phyloP scores from a whole-genome alignment of 2,888 invertebrate genomes.

The Ophion ventricosus region DNA sequence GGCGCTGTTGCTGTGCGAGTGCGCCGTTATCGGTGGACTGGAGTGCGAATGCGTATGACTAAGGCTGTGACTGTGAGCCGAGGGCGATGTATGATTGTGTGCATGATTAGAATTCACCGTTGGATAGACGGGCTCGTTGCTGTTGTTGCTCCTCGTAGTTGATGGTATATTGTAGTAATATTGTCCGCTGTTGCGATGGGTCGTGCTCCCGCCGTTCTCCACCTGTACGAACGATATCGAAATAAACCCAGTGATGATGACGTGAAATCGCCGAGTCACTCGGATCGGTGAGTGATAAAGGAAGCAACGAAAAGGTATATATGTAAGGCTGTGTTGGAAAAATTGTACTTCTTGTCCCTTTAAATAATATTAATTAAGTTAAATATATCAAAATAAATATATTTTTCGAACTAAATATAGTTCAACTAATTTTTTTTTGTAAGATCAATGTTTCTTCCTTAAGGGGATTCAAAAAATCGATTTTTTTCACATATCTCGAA shows the following conservation, averaged over 20 bases:
- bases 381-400: no score
- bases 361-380: background rate
- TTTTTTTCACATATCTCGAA: no score
- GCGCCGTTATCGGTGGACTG: constrained; percentile 79
- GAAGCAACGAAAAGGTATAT: background rate
- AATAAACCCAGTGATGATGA: constrained; percentile 52
- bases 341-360: background rate
- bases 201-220: constrained; percentile 83
- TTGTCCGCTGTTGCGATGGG: constrained; percentile 84
- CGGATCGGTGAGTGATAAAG: background rate
- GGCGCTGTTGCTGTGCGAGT: constrained; percentile 81
- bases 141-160: constrained; percentile 77
- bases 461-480: no score
- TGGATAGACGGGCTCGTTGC: constrained; percentile 70
- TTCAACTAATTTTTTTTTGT: no score
- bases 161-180: constrained; percentile 85
- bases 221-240: constrained; percentile 72
- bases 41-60: constrained; percentile 80
- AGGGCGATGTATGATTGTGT: constrained; percentile 75
- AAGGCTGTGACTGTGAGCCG: constrained; percentile 79
- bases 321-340: no score
- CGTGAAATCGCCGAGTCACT: constrained; percentile 4
- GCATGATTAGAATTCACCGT: constrained; percentile 78
- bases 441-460: no score
- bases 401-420: no score